Percentiles rank a stretch among this genome's conserved stretches.
phyloP scores from a whole-genome alignment of 2,113 vertebrate species.

The Datnioides undecimradiatus region DNA sequence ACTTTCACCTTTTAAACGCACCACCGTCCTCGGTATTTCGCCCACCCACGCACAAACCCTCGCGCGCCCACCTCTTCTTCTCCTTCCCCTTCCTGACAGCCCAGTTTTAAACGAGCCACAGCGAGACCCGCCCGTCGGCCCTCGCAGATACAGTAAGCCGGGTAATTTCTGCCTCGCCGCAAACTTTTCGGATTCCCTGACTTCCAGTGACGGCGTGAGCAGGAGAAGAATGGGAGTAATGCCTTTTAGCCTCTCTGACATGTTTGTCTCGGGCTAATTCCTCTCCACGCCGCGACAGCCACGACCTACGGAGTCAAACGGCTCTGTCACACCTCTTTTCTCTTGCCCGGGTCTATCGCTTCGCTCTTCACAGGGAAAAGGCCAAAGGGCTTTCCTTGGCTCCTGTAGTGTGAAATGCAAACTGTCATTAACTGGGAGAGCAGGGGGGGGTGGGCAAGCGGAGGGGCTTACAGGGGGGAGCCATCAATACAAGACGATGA shows the following conservation, averaged over 20 bases:
- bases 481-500: conserved; percentile 78
- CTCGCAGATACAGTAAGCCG: conserved; percentile 40
- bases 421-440: conserved; percentile 76
- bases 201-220: conserved; percentile 33
- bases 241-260: conserved; percentile 66
- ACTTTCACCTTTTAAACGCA: background rate
- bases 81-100: background rate
- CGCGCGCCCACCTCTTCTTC: background rate
- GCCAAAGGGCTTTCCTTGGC: conserved; percentile 74
- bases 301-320: conserved; percentile 67
- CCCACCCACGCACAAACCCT: background rate
- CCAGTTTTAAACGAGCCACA: conserved; percentile 2
- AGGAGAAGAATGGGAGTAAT: conserved; percentile 71
- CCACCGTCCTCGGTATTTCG: background rate
- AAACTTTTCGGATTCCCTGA: conserved; percentile 72
- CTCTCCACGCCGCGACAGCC: conserved; percentile 66
- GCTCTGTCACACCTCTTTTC: conserved; percentile 77
- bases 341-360: conserved; percentile 56
- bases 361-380: conserved; percentile 60
- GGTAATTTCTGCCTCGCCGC: conserved; percentile 57
- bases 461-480: conserved; percentile 70
- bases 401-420: conserved; percentile 74
- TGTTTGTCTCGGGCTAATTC: conserved; percentile 79
- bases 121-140: conserved; percentile 6
- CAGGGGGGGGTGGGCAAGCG: no score